These are phyloP conservation scores for Rhagium mordax DNA, from an alignment of 2,888 invertebrate genomes.

Conservation along the genomic window DNA sequence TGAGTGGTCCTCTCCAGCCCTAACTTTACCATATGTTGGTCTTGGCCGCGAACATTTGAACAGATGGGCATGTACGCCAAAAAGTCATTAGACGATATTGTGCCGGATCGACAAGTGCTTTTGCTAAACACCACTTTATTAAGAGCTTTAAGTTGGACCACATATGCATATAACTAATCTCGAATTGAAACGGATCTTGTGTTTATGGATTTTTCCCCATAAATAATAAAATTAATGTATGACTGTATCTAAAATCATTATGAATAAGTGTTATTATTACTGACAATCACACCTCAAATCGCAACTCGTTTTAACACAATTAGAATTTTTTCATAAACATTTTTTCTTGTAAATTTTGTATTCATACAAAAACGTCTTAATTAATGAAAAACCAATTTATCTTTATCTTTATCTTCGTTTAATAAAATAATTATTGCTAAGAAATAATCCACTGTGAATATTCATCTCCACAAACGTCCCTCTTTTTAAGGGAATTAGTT, in stretches of 20 bases:
- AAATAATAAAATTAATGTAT: no score
- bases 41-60: slow-evolving; percentile 69
- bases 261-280: no score
- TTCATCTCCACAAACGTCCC: slow-evolving; percentile 40
- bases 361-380: no score
- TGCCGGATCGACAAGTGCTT: slow-evolving; percentile 67
- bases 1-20: slow-evolving; percentile 52
- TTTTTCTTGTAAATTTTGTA: no score
- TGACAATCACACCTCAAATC: no score
- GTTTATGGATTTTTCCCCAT: background rate
- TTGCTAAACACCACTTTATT: slow-evolving; percentile 60
- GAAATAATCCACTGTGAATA: slow-evolving; percentile 19
- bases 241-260: no score
- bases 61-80: slow-evolving; percentile 70
- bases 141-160: slow-evolving; percentile 50
- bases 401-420: no score
- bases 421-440: no score
- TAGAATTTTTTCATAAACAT: no score
- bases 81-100: slow-evolving; percentile 71
- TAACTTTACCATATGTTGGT: slow-evolving; percentile 68
- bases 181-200: background rate
- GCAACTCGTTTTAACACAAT: no score
- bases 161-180: slow-evolving; percentile 26
- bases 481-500: slow-evolving; percentile 38
- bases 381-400: no score